Evolutionary conservation across 2,797 vertebrate species (phyloP).

Genomic region (Acipenser ruthenus): DNA sequence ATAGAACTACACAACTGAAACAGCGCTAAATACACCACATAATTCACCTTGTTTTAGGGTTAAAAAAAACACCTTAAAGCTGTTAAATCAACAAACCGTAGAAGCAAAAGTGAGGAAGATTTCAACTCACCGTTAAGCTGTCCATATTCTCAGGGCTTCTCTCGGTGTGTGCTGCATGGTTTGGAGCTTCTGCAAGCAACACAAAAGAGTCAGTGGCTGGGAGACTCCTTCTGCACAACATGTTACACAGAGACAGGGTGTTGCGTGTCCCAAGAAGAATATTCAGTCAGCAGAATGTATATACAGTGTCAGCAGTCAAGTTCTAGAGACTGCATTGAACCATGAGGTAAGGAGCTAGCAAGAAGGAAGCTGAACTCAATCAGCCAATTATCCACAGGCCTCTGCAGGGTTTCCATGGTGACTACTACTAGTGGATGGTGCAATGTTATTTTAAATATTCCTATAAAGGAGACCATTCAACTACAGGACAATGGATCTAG

Average conservation of each 20-base stretch:
- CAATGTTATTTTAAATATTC: constrained; percentile 65
- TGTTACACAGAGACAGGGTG: constrained; percentile 29
- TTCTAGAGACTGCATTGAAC: constrained; percentile 19
- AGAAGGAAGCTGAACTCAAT: constrained; percentile 61
- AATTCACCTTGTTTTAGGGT: not conserved
- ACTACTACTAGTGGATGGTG: constrained; percentile 54
- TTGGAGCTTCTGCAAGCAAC: constrained; percentile 63
- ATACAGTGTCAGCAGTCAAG: not conserved
- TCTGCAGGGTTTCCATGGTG: constrained; percentile 59
- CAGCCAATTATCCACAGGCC: constrained; percentile 60
- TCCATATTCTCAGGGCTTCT: constrained; percentile 58
- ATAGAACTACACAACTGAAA: not conserved
- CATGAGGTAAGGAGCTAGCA: constrained; percentile 15
- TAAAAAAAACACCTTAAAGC: not conserved
- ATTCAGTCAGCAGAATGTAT: constrained; percentile 1
- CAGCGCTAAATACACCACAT: not conserved
- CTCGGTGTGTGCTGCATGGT: constrained; percentile 52
- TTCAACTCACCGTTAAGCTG: constrained; percentile 72
- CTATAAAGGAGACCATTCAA: constrained; percentile 65
- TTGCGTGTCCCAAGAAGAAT: not conserved
- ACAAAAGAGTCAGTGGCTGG: constrained; percentile 59
- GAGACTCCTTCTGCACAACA: too few species aligned
- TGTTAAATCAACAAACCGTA: not conserved
- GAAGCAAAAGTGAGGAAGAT: constrained; percentile 8
- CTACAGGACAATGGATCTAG: constrained; percentile 49